phyloP scores from a whole-genome alignment of 2,113 vertebrate genomes.

The Todiramphus saurophagus region DNA sequence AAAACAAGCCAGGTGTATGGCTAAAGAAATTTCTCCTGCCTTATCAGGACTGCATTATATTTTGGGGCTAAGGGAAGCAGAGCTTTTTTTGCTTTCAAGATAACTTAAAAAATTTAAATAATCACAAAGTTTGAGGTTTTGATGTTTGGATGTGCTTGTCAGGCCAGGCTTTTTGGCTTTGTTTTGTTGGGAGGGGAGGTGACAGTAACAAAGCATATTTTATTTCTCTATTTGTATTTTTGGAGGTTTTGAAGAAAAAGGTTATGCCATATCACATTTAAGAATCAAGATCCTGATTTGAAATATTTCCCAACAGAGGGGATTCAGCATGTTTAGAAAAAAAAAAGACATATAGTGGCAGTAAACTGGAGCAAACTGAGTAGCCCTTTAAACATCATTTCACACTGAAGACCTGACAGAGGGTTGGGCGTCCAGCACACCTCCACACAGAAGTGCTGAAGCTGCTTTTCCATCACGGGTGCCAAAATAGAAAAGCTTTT shows the following conservation, averaged over 20 bases:
- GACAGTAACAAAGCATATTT: neutral
- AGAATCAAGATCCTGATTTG: neutral
- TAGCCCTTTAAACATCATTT: neutral
- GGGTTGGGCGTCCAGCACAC: neutral
- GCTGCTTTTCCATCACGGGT: neutral
- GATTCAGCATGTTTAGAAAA: neutral
- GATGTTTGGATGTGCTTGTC: neutral
- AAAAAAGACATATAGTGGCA: neutral
- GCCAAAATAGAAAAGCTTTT: constrained; percentile 17
- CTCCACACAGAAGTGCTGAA: neutral
- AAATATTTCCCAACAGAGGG: neutral
- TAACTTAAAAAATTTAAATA: constrained; percentile 41
- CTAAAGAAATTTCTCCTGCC: constrained; percentile 26
- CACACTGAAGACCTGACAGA: neutral
- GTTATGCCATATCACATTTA: neutral
- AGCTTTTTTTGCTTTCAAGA: neutral
- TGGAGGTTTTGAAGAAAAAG: neutral
- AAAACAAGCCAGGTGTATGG: constrained; percentile 52
- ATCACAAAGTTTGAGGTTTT: neutral
- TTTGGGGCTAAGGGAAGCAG: constrained; percentile 43
- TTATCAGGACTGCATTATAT: neutral
- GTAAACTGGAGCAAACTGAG: neutral
- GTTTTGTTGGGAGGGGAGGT: neutral
- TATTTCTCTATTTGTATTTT: neutral
- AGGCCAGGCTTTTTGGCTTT: neutral